phyloP scores from a whole-genome alignment of 2,888 invertebrate genomes.

The Meteorus colon region DNA sequence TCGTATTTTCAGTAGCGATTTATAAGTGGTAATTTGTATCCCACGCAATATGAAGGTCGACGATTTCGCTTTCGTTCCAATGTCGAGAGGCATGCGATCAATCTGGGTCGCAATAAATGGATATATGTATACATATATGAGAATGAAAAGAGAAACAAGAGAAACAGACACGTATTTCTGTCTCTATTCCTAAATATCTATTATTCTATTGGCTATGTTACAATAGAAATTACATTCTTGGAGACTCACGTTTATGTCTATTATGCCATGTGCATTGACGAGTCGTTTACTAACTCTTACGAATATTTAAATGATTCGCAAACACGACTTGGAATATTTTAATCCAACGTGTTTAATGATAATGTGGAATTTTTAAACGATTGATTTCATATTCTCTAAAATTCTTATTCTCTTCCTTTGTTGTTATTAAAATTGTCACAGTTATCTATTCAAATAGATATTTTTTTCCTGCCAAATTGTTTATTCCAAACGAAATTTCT shows the following conservation, averaged over 20 bases:
- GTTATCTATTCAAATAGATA: neutral
- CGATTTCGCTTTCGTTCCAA: conserved; percentile 54
- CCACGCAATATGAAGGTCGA: conserved; percentile 67
- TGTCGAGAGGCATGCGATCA: conserved; percentile 43
- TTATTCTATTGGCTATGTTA: neutral
- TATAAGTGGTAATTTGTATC: conserved; percentile 16
- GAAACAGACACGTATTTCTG: conserved; percentile 27
- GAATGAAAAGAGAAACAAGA: conserved; percentile 27
- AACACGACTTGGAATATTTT: neutral
- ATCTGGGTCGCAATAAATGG: conserved; percentile 26
- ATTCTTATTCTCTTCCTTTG: neutral
- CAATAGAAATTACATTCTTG: conserved; percentile 26
- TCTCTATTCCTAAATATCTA: neutral
- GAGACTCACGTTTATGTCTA: neutral
- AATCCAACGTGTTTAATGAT: neutral
- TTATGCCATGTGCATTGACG: neutral
- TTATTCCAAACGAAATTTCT: too few species aligned
- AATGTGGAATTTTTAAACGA: neutral
- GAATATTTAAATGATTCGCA: neutral
- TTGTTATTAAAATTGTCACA: neutral
- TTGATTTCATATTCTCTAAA: neutral
- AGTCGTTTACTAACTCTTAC: neutral
- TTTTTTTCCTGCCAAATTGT: neutral
- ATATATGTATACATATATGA: conserved; percentile 4
- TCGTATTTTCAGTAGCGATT: conserved; percentile 13